Conservation (phyloP, 2,888 invertebrate species). For the Trissolcus japonicus region DNA sequence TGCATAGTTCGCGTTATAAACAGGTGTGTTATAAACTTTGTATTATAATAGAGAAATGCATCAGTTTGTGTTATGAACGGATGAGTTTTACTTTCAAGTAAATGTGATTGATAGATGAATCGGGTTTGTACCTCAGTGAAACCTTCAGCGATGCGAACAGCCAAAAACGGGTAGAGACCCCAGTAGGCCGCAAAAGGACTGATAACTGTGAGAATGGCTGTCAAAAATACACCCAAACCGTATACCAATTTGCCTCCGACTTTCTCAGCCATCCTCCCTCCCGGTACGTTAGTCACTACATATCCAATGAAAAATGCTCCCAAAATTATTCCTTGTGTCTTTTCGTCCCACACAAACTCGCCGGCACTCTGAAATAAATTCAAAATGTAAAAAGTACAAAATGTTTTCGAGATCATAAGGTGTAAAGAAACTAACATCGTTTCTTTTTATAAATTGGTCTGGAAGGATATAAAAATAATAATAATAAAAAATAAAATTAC, state of each 20-base stretch:
- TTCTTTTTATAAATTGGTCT: too few relatives aligned
- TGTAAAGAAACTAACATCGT: too few relatives aligned
- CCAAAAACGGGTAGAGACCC: conserved; percentile 82
- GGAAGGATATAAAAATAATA: too few relatives aligned
- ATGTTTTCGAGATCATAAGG: too few relatives aligned
- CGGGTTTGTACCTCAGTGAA: conserved; percentile 82
- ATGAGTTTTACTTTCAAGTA: too few relatives aligned
- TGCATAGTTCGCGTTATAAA: too few relatives aligned
- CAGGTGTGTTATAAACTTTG: too few relatives aligned
- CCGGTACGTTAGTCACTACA: conserved; percentile 88
- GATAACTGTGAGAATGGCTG: conserved; percentile 88
- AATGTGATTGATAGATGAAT: too few relatives aligned
- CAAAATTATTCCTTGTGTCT: conserved; percentile 87
- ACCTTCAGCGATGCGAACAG: conserved; percentile 87
- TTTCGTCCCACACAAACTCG: conserved; percentile 87
- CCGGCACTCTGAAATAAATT: conserved; percentile 79
- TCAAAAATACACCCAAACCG: conserved; percentile 87
- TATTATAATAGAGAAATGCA: too few relatives aligned
- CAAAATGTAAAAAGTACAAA: background rate
- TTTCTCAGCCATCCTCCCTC: conserved; percentile 89
- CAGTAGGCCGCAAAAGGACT: conserved; percentile 88
- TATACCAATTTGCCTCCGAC: conserved; percentile 93
- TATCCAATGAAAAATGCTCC: conserved; percentile 92
- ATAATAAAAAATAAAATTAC: too few relatives aligned
- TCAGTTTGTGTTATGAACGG: too few relatives aligned